These are phyloP conservation scores for Drosophila prosaltans DNA, from an alignment of 1,140 invertebrate genomes.

Conservation along the genomic window DNA sequence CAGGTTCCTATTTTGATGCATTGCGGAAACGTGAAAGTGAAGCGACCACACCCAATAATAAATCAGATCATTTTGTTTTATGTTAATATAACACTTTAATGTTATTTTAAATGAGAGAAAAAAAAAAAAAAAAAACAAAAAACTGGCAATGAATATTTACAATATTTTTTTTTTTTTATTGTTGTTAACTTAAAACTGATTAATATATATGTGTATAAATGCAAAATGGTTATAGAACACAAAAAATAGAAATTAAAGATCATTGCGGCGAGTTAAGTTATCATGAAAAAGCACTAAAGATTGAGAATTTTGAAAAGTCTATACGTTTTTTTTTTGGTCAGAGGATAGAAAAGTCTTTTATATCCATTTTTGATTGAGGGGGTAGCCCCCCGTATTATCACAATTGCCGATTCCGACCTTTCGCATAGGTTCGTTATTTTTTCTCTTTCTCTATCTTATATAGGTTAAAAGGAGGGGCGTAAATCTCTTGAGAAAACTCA, in stretches of 20 bases:
- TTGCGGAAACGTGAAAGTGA: conserved; percentile 19
- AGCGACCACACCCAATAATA: background rate
- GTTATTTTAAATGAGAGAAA: conserved; percentile 48
- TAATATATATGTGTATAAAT: background rate
- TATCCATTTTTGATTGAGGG: background rate
- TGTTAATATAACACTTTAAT: conserved; percentile 33
- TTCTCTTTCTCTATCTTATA: background rate
- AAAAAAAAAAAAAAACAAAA: conserved; percentile 51
- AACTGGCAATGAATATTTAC: conserved; percentile 49
- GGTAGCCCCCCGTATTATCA: background rate
- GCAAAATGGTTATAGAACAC: conserved; percentile 11
- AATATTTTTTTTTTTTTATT: background rate
- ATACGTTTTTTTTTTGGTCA: background rate
- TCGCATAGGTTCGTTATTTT: background rate
- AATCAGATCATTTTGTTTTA: background rate
- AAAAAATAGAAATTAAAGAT: conserved; percentile 1
- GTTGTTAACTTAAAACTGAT: conserved; percentile 7
- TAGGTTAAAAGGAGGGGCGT: background rate
- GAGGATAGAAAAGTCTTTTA: background rate
- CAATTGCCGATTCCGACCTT: conserved; percentile 1
- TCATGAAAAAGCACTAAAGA: background rate
- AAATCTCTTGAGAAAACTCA: background rate
- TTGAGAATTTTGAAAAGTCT: conserved; percentile 3
- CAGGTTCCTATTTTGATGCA: conserved; percentile 90
- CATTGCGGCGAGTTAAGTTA: background rate